Evolutionary conservation across 1,140 invertebrate genomes (phyloP), one percentile per base, ranked within the genome.

Genomic region (Pollicipes pollicipes): DNA sequence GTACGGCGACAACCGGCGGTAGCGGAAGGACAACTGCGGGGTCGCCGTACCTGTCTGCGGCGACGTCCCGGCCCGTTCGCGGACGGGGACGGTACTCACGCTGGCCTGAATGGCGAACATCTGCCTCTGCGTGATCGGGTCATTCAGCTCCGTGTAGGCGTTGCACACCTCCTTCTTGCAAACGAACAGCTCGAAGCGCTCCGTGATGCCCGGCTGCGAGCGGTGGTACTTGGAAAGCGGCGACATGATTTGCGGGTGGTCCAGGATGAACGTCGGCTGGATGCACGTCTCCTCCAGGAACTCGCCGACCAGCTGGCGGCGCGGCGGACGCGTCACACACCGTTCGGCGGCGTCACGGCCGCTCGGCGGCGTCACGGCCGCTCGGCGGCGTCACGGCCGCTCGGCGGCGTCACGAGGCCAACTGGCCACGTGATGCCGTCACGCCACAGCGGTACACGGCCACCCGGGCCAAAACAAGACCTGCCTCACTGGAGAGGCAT

Each of bases 171-270:
- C 97, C 78, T 97, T 96, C 77, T 94, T 95, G 85, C 93, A 91
- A 0, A 97, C 87, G 83, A 99, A 99, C 70, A 98, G 81, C 81
- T 99, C 97, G 83, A 99, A 99, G 73, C 95, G 85, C 82, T 98
- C 95, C 0, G 96, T 98, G 26, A 98, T 81, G 8, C 95, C 96
- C 6, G 86, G 85, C 68, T 87, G 83, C 32, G 86, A 86, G 71
- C 97, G 85, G 81, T 99, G 97, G 84, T 93, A 98, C 82, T 99
- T 99, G 66, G 97, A 95, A 68, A 99, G 82, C 0, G 97, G 97
- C 76, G 93, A 97, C 97, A 99, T 99, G 31, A 98, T 88, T 85
- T 98, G 92, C 10, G 97, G 97, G 84, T 99, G 97, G 76, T 99
- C 93, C 75, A 88, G 86, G 73, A 99, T 96, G 78, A 94, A 99